Percentiles rank a stretch among this genome's conserved stretches.
Conservation (phyloP, 2,888 invertebrate genomes). For the Stenchaetothrips biformis region DNA sequence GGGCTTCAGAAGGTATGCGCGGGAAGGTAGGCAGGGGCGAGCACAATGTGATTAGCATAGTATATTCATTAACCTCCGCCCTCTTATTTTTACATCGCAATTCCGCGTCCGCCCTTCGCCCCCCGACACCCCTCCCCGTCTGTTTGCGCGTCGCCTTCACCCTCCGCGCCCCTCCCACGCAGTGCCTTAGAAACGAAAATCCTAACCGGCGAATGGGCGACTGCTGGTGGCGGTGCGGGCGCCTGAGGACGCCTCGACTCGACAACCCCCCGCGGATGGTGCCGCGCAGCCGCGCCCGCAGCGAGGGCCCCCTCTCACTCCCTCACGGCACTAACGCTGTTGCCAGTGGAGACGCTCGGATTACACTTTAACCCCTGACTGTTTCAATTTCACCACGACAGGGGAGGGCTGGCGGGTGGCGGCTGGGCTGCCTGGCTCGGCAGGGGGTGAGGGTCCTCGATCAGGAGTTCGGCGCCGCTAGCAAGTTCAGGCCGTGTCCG, state of each 20-base stretch:
- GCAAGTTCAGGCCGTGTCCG: neutral
- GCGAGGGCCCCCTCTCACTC: no score
- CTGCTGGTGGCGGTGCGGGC: no score
- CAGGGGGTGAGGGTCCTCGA: neutral
- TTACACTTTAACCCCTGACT: constrained; percentile 1
- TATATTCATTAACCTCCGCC: neutral
- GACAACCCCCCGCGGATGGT: no score
- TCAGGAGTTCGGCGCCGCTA: neutral
- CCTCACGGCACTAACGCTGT: no score
- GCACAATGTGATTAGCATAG: constrained; percentile 19
- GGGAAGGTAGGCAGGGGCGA: neutral
- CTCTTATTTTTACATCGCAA: neutral
- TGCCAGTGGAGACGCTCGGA: neutral
- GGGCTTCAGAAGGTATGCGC: neutral
- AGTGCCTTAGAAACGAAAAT: no score
- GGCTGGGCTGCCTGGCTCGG: no score
- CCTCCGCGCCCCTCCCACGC: no score
- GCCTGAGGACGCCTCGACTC: no score
- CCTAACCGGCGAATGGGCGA: no score
- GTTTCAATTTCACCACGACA: constrained; percentile 1
- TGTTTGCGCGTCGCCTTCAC: neutral
- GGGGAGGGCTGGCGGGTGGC: neutral
- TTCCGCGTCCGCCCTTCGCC: neutral
- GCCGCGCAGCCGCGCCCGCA: no score
- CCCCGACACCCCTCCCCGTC: neutral